Conservation (phyloP, 1,140 invertebrate species). For the Eumaeus atala region DNA sequence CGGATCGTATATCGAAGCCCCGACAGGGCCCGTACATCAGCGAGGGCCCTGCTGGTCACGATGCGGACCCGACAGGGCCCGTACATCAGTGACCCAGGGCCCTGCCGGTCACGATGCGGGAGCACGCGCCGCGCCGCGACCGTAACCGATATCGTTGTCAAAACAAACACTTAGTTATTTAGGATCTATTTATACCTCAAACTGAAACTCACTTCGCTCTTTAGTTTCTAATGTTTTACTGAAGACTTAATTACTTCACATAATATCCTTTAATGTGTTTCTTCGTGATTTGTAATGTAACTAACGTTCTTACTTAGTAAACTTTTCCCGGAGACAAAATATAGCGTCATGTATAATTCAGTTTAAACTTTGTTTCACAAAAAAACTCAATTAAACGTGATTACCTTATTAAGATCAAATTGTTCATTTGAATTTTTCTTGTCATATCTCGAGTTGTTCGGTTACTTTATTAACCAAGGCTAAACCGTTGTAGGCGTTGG, state of each 20-base stretch:
- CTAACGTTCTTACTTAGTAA: not conserved
- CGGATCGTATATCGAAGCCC: conserved; percentile 40
- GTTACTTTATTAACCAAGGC: no score
- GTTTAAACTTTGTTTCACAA: no score
- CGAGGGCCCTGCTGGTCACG: conserved; percentile 18
- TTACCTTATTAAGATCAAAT: no score
- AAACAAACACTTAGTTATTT: conserved; percentile 20
- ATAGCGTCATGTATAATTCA: not conserved
- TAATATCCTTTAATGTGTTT: no score
- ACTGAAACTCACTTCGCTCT: conserved; percentile 11
- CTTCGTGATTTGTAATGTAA: not conserved
- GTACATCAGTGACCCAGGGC: conserved; percentile 23
- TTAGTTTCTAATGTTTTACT: conserved; percentile 10
- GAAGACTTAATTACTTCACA: conserved; percentile 11
- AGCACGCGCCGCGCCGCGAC: conserved; percentile 17
- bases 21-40: conserved; percentile 34
- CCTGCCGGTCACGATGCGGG: conserved; percentile 30
- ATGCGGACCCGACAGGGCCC: conserved; percentile 23
- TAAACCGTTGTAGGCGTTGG: no score
- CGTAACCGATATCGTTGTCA: conserved; percentile 30
- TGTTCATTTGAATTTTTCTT: no score
- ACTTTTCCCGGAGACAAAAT: not conserved
- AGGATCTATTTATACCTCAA: not conserved
- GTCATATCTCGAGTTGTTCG: no score
- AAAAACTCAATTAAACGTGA: no score